A percentile compares a stretch with the other conserved stretches of the same genome.
Conservation (phyloP, 2,797 vertebrate species). For the Lepilemur ruficaudatus region DNA sequence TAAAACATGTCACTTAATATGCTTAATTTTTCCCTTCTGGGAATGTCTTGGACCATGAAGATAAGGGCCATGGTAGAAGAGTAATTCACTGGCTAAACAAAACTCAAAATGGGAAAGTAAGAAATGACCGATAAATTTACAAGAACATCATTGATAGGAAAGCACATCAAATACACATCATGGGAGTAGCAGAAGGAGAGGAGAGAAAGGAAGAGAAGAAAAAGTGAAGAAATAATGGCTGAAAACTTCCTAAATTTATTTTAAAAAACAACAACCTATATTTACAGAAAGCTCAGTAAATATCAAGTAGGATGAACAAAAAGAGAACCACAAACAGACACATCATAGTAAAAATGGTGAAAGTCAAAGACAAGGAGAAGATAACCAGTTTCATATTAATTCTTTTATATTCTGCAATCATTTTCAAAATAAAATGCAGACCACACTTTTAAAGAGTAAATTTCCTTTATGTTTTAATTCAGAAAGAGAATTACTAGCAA, state of each 20-base stretch:
- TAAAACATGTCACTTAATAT: no score
- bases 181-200: neutral
- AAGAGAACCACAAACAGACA: neutral
- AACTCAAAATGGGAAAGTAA: no score
- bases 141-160: neutral
- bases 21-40: no score
- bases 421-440: constrained; percentile 15
- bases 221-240: neutral
- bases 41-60: no score
- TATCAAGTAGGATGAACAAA: neutral
- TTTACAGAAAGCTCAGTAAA: neutral
- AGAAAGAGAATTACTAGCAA: neutral
- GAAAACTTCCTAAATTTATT: neutral
- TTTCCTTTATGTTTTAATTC: neutral
- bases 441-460: neutral
- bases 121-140: no score
- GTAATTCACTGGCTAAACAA: no score
- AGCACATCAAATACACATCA: neutral
- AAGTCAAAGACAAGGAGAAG: neutral
- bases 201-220: no score
- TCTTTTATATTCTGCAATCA: neutral
- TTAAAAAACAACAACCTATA: neutral
- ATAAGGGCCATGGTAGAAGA: no score
- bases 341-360: neutral
- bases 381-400: neutral